Evolutionary conservation across 2,113 vertebrate genomes (phyloP).

Genomic region (Oryzias melastigma): DNA sequence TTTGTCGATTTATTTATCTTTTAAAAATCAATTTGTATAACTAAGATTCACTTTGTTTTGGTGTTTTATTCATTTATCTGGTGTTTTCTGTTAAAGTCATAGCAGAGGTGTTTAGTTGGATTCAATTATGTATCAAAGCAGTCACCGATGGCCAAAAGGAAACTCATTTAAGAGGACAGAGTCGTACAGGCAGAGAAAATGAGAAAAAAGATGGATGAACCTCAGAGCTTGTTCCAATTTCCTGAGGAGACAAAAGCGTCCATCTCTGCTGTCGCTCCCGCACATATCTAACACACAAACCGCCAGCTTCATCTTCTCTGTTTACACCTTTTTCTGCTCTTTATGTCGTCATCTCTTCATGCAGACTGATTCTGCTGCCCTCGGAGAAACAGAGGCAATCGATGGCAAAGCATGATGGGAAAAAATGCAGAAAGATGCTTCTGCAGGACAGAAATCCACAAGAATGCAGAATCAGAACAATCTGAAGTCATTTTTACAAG

Average conservation of each 20-base stretch:
- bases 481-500: too few species aligned
- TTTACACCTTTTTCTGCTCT: conserved; percentile 19
- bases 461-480: too few species aligned
- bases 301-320: background rate
- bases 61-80: background rate
- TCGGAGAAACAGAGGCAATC: background rate
- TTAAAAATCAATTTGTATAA: too few species aligned
- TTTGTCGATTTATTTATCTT: too few species aligned
- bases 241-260: conserved; percentile 5
- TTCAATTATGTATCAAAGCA: background rate
- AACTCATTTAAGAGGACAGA: background rate
- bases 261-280: conserved; percentile 7
- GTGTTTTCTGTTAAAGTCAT: background rate
- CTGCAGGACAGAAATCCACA: background rate
- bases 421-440: background rate
- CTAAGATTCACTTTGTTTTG: background rate
- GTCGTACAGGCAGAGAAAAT: background rate
- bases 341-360: background rate
- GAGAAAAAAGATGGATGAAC: background rate
- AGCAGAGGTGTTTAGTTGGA: background rate
- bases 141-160: background rate
- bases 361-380: background rate
- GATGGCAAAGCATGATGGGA: background rate
- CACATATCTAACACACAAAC: background rate
- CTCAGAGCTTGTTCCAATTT: conserved; percentile 35